Evolutionary conservation across 1,140 invertebrate genomes (phyloP).

Genomic region (Druon quercuslanigerum): DNA sequence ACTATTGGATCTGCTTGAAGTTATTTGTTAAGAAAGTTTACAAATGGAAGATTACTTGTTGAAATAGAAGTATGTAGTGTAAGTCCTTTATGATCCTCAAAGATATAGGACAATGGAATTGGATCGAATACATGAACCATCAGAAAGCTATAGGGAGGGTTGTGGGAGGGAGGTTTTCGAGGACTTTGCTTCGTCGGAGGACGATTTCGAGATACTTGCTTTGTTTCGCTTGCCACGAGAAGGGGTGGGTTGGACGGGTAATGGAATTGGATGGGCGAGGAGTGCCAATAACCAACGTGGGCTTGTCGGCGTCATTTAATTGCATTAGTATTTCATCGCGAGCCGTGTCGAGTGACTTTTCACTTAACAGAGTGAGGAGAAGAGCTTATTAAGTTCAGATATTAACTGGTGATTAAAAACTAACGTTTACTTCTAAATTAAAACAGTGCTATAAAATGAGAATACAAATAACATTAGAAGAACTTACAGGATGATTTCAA

Average conservation of each 20-base stretch:
- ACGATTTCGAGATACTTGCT: constrained; percentile 64
- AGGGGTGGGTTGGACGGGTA: constrained; percentile 55
- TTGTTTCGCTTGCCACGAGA: constrained; percentile 55
- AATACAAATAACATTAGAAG: too few relatives aligned
- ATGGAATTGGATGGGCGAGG: constrained; percentile 67
- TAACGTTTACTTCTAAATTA: background rate
- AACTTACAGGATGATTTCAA: too few relatives aligned
- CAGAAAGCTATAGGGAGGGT: background rate
- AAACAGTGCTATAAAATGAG: too few relatives aligned
- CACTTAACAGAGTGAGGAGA: constrained; percentile 11
- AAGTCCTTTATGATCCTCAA: background rate
- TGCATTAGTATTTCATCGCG: constrained; percentile 70
- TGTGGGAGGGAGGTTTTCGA: constrained; percentile 1
- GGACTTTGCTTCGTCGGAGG: constrained; percentile 32
- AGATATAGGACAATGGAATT: constrained; percentile 3
- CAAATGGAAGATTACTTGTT: background rate
- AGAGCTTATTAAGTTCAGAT: background rate
- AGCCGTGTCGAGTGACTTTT: constrained; percentile 25
- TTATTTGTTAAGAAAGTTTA: too few relatives aligned
- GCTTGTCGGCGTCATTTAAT: constrained; percentile 68
- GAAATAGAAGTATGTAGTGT: background rate
- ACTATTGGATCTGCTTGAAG: too few relatives aligned
- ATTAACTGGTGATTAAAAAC: background rate
- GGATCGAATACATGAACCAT: background rate
- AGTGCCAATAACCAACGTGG: constrained; percentile 69